Base-by-base conservation (phyloP, 2,113 vertebrate genomes). In the Blennius ocellaris region DNA sequence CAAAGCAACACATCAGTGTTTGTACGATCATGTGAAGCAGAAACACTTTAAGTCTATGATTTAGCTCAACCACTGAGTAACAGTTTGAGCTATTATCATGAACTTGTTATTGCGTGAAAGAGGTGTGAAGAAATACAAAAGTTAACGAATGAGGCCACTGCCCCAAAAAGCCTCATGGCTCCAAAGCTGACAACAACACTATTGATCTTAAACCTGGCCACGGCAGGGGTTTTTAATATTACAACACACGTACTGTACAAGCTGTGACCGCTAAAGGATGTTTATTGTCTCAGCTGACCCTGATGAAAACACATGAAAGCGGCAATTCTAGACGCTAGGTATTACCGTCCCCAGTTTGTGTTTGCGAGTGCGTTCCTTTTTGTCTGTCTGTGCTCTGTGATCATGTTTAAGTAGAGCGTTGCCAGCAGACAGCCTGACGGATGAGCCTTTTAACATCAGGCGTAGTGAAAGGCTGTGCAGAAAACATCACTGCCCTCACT, bases 331-430 rank as follows among this genome's bases (percentile, higher is more conserved):
- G 48, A 62, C 39, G 67, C 21, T 4, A 4, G 51, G 63, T 76
- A 73, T 73, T 8, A 52, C 53, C 5, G 10, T 10, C 17, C 44
- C 69, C 56, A n/a, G 50, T 11, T 62, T 55, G 40, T 41, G 6
- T 71, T 21, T 44, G 48, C 17, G 37, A 53, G 58, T 63, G 43
- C 44, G 6, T 57, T 67, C 45, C 38, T 30, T 30, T 30, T 30
- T 71, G 77, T 64, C 44, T 61, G 69, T 58, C 43, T 61, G 79
- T 48, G 73, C 74, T 62, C 55, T 80, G 70, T 82, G 80, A 85
- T 85, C 74, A 49, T 61, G 54, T 74, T 76, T 11, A 8, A 74
- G 63, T 47, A 55, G 11, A 66, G 57, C 41, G 43, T 51, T 83
- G 11, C 68, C 52, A 70, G 48, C 43, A 51, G 61, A 75, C 52